Percentiles rank a stretch among this genome's conserved stretches.
Evolutionary conservation across 2,797 vertebrate genomes (phyloP).

Genomic region (Fringilla coelebs): DNA sequence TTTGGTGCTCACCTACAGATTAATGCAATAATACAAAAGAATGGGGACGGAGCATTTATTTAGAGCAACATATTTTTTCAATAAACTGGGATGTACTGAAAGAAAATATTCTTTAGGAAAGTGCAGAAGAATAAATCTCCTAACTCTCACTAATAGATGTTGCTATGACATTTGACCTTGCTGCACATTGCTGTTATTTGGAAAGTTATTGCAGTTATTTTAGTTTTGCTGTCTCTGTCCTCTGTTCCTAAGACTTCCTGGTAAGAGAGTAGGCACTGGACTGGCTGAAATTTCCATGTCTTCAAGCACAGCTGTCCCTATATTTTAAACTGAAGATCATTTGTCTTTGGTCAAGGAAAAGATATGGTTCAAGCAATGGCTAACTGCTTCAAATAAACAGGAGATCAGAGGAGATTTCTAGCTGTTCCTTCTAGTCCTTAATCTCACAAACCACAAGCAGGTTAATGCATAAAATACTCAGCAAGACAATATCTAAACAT

Average conservation of each 20-base stretch:
- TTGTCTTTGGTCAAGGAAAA: background rate
- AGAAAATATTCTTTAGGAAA: background rate
- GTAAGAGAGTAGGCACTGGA: background rate
- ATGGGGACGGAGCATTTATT: background rate
- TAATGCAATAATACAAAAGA: background rate
- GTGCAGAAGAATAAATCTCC: background rate
- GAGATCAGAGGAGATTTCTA: background rate
- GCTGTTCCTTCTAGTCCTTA: background rate
- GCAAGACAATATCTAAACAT: background rate
- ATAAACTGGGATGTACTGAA: background rate
- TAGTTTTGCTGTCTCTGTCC: background rate
- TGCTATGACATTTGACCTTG: background rate
- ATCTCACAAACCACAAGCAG: background rate
- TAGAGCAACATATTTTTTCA: background rate
- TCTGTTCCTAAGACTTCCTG: background rate
- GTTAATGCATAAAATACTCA: background rate
- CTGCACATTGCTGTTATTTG: background rate
- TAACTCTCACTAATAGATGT: background rate
- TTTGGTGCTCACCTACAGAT: background rate
- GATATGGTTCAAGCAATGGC: background rate
- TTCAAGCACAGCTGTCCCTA: background rate
- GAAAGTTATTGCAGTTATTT: background rate
- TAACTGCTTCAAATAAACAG: background rate
- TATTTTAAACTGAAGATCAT: background rate
- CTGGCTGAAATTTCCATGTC: background rate